Percentiles rank a stretch among this genome's conserved stretches.
Evolutionary conservation across 2,797 vertebrate genomes (phyloP).

Genomic region (Hyperoplus immaculatus): DNA sequence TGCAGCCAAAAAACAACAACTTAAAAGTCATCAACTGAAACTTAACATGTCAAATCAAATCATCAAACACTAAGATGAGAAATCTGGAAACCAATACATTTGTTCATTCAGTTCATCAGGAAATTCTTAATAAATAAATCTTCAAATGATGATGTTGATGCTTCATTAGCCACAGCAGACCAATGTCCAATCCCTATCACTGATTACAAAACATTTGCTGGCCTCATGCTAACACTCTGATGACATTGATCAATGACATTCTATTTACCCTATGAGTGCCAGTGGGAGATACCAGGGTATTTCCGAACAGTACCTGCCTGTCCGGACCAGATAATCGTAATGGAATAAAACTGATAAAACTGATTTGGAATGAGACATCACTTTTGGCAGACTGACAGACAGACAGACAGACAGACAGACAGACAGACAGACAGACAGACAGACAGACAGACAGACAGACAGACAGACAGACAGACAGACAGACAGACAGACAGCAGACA

Average conservation of each 20-base stretch:
- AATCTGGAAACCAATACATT: neutral
- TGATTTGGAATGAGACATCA: constrained; percentile 66
- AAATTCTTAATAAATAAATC: neutral
- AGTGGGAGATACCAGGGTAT: constrained; percentile 39
- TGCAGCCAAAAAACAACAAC: neutral
- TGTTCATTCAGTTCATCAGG: neutral
- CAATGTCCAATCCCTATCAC: constrained; percentile 8
- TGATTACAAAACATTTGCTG: constrained; percentile 4
- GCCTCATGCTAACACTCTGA: constrained; percentile 14
- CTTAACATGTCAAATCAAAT: neutral
- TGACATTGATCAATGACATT: constrained; percentile 68
- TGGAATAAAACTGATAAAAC: constrained; percentile 57
- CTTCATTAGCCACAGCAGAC: neutral
- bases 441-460: constrained; percentile 49
- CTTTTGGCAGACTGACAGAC: constrained; percentile 64
- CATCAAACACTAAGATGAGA: neutral
- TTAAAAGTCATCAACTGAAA: constrained; percentile 7
- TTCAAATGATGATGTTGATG: neutral
- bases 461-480: neutral
- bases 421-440: constrained; percentile 41
- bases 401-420: neutral
- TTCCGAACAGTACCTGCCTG: constrained; percentile 40
- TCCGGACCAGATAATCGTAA: constrained; percentile 71
- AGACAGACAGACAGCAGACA: constrained; percentile 46
- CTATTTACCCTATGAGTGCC: constrained; percentile 16